Evolutionary conservation across 2,113 vertebrate genomes (phyloP), one percentile per base, ranked within the genome.

Genomic region (Catharus fuscescens): DNA sequence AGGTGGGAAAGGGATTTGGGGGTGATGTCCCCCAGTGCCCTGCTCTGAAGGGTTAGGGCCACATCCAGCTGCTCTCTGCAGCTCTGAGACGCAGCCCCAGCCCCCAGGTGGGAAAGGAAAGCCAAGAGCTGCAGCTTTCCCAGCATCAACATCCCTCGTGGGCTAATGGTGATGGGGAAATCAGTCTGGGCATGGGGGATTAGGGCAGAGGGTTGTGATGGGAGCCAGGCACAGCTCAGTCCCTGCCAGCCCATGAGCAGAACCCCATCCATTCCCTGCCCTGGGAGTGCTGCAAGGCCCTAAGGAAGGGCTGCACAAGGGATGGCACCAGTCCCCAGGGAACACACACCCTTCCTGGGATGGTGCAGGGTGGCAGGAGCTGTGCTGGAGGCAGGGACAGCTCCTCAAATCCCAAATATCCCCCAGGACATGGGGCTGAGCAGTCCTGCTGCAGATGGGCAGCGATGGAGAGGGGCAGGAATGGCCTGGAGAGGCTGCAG

Each of bases 71-170:
- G 3, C 50, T 29, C 57, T 14, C 32, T 26, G 60, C 40, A 73
- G 50, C 8, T 9, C 9, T 4, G 2, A 61, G 12, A 34, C 12
- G 19, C 47, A 59, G 28, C 36, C 9, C 24, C 57, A 24, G 76
- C 12, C 34, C 10, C 65, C 5, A 1, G 28, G 38, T 17, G 32
- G 29, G 50, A 31, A 40, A 38, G 69, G 52, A 59, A 42, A 18
- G 81, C 47, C 65, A 50, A 36, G 61, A 54, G 52, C 15, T 20
- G 65, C 56, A 44, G 34, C 11, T 24, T 53, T 56, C 42, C 69
- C 4, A 0, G n/a, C 32, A 42, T 1, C 15, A 1, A 5, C 0
- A 1, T 26, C 67, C 29, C 59, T 25, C 1, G 0, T 15, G 57
- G 56, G 70, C 17, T 25, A 3, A 4, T 0, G 6, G 44, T 0